Evolutionary conservation across 2,888 invertebrate genomes (phyloP).

Genomic region (Epistrophe eligans): DNA sequence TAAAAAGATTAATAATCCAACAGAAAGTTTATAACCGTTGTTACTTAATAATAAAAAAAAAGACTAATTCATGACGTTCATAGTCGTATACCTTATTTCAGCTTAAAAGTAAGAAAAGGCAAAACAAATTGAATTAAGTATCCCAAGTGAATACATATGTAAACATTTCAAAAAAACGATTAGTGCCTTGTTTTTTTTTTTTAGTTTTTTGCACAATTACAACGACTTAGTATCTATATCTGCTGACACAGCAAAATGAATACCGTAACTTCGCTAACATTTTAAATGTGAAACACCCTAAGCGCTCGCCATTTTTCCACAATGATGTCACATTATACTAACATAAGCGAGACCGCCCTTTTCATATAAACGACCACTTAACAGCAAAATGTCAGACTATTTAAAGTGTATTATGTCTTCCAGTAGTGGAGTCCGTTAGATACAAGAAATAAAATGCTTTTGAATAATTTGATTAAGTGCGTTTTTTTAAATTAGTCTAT

Average conservation of each 20-base stretch:
- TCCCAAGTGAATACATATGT: conserved; percentile 3
- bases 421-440: background rate
- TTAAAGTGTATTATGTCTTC: conserved; percentile 12
- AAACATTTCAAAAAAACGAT: conserved; percentile 19
- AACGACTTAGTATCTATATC: background rate
- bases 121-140: conserved; percentile 52
- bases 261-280: conserved; percentile 17
- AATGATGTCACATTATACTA: conserved; percentile 37
- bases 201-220: conserved; percentile 17
- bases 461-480: conserved; percentile 48
- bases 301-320: conserved; percentile 23
- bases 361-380: conserved; percentile 41
- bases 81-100: background rate
- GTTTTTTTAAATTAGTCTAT: conserved; percentile 6
- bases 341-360: conserved; percentile 27
- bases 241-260: conserved; percentile 16
- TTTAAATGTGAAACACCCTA: conserved; percentile 17
- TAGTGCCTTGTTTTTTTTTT: conserved; percentile 8
- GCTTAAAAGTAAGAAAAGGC: conserved; percentile 10
- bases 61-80: background rate
- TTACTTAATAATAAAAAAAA: background rate
- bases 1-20: background rate
- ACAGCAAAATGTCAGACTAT: conserved; percentile 42
- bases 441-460: conserved; percentile 1
- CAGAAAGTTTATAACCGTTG: background rate